Conservation (phyloP, 2,888 invertebrate species). For the Aquatica leii region DNA sequence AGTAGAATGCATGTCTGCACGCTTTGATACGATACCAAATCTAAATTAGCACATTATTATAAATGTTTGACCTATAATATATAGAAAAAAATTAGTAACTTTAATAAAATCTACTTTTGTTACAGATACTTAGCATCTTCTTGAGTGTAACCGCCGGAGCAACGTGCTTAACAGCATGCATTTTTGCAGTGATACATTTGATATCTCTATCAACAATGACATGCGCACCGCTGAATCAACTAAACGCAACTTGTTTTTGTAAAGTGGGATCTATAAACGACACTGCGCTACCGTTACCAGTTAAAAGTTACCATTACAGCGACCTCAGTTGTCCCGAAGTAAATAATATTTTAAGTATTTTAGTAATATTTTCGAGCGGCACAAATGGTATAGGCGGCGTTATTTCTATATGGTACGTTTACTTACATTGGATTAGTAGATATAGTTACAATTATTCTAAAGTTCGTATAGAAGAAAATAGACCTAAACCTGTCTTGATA, state of each 20-base stretch:
- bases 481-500: conserved; percentile 46
- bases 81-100: too few species aligned
- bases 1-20: too few species aligned
- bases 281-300: conserved; percentile 36
- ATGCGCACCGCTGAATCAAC: conserved; percentile 56
- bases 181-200: conserved; percentile 59
- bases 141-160: conserved; percentile 57
- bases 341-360: conserved; percentile 55
- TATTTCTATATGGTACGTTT: conserved; percentile 59
- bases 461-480: conserved; percentile 53
- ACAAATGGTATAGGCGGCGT: conserved; percentile 57
- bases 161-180: conserved; percentile 56
- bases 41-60: too few species aligned
- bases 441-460: conserved; percentile 57
- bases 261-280: conserved; percentile 40
- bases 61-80: too few species aligned
- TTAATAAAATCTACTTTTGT: conserved; percentile 37
- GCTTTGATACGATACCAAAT: too few species aligned
- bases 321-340: conserved; percentile 62
- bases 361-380: conserved; percentile 57
- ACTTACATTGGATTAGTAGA: conserved; percentile 60
- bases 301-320: conserved; percentile 57
- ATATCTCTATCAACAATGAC: conserved; percentile 55
- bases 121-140: conserved; percentile 59
- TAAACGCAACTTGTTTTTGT: conserved; percentile 60